phyloP scores from a whole-genome alignment of 2,888 invertebrate genomes.

The Mythimna impura region DNA sequence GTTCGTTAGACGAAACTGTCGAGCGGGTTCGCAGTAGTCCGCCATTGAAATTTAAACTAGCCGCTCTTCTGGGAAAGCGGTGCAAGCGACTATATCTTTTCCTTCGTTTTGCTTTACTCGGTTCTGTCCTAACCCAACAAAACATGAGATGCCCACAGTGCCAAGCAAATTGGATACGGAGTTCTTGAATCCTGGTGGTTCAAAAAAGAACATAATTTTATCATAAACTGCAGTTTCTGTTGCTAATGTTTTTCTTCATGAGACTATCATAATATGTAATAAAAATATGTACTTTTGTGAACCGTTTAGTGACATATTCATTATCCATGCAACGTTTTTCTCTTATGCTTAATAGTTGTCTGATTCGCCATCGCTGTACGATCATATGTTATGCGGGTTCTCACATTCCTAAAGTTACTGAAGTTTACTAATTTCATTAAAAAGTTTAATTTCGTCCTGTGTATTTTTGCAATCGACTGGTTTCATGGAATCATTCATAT shows the following conservation, averaged over 20 bases:
- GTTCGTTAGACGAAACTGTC: constrained; percentile 86
- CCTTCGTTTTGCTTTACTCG: constrained; percentile 69
- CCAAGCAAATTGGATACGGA: constrained; percentile 68
- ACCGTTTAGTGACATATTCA: background rate
- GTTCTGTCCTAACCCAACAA: constrained; percentile 79
- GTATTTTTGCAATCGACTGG: background rate
- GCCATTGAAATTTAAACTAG: constrained; percentile 89
- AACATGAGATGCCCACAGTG: constrained; percentile 69
- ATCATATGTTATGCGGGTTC: background rate
- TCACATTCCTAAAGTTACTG: background rate
- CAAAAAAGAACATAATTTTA: constrained; percentile 20
- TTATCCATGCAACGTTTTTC: background rate
- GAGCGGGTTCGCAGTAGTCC: constrained; percentile 82
- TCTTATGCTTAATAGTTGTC: background rate
- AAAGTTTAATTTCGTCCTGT: background rate
- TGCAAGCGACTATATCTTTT: constrained; percentile 67
- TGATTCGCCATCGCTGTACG: background rate
- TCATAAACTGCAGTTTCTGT: background rate
- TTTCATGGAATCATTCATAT: background rate
- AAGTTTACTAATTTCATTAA: background rate
- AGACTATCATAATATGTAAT: background rate
- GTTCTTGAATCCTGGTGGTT: constrained; percentile 50
- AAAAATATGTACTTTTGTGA: background rate
- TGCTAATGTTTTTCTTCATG: background rate
- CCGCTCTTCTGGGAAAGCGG: constrained; percentile 81